These are phyloP conservation scores for Orbicella faveolata DNA, from an alignment of 64 coral and sea anemone genomes.

Conservation along the genomic window DNA sequence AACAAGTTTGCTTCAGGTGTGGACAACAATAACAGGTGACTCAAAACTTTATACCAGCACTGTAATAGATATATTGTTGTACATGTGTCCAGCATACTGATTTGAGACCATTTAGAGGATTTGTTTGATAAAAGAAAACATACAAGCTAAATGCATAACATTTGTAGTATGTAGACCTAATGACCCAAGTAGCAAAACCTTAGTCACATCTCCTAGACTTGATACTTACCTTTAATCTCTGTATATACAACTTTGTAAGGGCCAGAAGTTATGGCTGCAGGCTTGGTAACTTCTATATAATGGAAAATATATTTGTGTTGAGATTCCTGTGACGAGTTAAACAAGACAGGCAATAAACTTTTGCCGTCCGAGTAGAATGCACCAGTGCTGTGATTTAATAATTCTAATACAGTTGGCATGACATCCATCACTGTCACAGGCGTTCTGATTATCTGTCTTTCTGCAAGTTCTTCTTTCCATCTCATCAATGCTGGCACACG, in stretches of 20 bases:
- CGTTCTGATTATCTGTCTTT: slow-evolving; percentile 45
- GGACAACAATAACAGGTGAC: no score
- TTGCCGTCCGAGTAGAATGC: slow-evolving; percentile 59
- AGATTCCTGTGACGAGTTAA: slow-evolving; percentile 47
- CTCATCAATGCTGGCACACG: slow-evolving; percentile 72
- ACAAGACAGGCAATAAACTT: slow-evolving; percentile 56
- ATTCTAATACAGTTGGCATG: slow-evolving; percentile 73
- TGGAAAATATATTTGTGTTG: slow-evolving; percentile 79
- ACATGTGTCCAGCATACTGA: no score
- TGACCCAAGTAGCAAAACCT: no score
- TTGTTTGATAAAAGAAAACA: no score
- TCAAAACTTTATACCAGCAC: no score
- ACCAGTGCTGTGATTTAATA: slow-evolving; percentile 50
- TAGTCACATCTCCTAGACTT: background rate
- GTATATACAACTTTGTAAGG: slow-evolving; percentile 73
- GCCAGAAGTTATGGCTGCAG: slow-evolving; percentile 63
- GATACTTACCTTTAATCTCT: slow-evolving; percentile 50
- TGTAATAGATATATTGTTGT: no score
- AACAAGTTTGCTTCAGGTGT: no score
- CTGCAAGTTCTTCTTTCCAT: slow-evolving; percentile 56
- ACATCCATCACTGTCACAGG: slow-evolving; percentile 78
- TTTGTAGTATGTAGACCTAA: no score
- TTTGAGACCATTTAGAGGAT: no score
- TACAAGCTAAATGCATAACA: no score
- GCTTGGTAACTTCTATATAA: slow-evolving; percentile 77